phyloP scores from a whole-genome alignment of 1,140 invertebrate species.

The Saxidomus purpurata region DNA sequence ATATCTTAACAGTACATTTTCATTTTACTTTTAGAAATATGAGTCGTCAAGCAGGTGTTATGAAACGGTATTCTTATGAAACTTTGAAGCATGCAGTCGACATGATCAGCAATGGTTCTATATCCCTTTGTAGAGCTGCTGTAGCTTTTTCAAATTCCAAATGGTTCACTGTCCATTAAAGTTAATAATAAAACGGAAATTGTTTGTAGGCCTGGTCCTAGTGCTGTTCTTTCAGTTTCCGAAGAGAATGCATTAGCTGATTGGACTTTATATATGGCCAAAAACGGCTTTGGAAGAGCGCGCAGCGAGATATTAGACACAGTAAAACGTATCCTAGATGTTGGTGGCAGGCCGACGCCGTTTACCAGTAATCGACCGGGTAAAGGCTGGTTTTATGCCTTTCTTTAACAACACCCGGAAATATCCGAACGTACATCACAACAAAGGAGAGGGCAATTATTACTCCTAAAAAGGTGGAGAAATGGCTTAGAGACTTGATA shows the following conservation, averaged over 20 bases:
- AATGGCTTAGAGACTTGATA: conserved; percentile 57
- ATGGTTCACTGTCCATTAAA: neutral
- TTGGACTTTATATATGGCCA: conserved; percentile 50
- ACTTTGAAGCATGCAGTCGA: too few species aligned
- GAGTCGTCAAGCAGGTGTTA: neutral
- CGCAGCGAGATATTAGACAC: conserved; percentile 35
- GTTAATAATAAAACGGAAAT: neutral
- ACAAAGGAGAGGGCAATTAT: conserved; percentile 50
- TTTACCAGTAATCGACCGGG: conserved; percentile 60
- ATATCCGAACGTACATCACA: neutral
- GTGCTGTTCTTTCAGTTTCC: neutral
- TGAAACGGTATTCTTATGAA: neutral
- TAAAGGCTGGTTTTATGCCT: conserved; percentile 42
- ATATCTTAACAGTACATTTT: neutral
- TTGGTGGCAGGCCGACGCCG: neutral
- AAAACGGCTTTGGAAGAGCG: conserved; percentile 48
- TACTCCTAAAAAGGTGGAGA: neutral
- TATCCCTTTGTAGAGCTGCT: neutral
- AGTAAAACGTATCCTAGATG: conserved; percentile 55
- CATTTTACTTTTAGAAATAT: neutral
- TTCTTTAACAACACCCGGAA: conserved; percentile 41
- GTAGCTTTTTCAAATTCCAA: conserved; percentile 15
- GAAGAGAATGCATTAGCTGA: conserved; percentile 48
- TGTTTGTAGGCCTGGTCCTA: conserved; percentile 24
- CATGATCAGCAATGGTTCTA: neutral